phyloP scores from a whole-genome alignment of 2,888 invertebrate species.

The Carterocephalus palaemon region DNA sequence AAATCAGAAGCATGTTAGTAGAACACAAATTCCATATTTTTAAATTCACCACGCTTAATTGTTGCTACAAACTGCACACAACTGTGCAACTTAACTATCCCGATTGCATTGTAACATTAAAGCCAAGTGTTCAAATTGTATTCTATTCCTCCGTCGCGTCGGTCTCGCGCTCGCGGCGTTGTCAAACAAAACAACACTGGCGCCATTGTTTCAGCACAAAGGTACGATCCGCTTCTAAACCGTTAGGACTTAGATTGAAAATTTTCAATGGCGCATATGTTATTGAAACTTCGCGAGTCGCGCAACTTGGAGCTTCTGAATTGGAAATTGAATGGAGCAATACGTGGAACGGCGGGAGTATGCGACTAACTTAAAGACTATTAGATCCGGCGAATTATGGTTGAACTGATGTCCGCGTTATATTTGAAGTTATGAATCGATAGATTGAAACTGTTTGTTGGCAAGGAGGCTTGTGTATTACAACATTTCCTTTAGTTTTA shows the following conservation, averaged over 20 bases:
- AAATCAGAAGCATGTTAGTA: no score
- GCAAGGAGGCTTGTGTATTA: no score
- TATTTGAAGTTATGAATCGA: no score
- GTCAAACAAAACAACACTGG: conserved; percentile 11
- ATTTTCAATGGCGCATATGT: conserved; percentile 26
- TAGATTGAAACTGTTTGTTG: no score
- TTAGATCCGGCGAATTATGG: conserved; percentile 9
- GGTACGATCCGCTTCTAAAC: conserved; percentile 23
- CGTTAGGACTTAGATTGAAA: conserved; percentile 26
- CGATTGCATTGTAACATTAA: no score
- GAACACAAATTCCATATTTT: no score
- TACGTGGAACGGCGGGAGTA: conserved; percentile 1
- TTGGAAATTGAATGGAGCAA: conserved; percentile 23
- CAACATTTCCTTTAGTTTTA: no score
- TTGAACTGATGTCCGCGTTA: neutral
- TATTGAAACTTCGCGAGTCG: conserved; percentile 19
- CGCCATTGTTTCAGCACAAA: conserved; percentile 27
- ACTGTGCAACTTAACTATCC: no score
- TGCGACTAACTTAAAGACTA: conserved; percentile 12
- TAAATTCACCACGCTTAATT: no score
- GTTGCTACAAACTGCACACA: no score
- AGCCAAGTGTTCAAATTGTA: no score
- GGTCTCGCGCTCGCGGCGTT: conserved; percentile 1
- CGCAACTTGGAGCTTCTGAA: conserved; percentile 19
- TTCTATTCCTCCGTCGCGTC: no score